These are phyloP conservation scores for Atta cephalotes DNA, from an alignment of 1,140 invertebrate genomes.

Conservation along the genomic window DNA sequence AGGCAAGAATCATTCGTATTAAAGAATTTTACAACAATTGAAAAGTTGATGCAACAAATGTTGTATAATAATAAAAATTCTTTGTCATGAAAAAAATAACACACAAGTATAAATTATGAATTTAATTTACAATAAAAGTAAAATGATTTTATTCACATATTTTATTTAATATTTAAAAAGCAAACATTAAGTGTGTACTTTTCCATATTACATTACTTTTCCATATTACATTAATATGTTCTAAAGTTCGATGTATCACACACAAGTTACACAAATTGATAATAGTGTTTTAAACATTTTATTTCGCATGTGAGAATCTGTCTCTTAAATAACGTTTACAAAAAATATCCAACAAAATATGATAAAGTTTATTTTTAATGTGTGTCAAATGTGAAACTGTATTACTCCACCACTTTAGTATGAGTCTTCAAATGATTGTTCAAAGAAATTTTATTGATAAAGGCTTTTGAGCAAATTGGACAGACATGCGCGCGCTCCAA, in stretches of 20 bases:
- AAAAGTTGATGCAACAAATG: too few species aligned
- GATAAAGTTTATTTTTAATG: too few species aligned
- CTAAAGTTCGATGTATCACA: neutral
- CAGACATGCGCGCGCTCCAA: slow-evolving; percentile 74
- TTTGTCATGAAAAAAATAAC: neutral
- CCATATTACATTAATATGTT: neutral
- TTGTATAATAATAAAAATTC: neutral
- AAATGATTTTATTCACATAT: neutral
- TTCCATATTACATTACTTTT: neutral
- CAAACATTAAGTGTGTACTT: neutral
- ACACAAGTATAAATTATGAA: neutral
- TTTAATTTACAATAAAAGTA: neutral
- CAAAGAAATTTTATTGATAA: slow-evolving; percentile 78
- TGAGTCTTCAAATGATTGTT: slow-evolving; percentile 79
- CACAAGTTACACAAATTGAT: neutral
- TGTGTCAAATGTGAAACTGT: too few species aligned
- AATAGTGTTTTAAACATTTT: neutral
- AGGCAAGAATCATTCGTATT: too few species aligned
- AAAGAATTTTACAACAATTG: too few species aligned
- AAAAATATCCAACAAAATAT: too few species aligned
- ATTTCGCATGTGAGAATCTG: neutral
- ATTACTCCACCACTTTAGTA: neutral
- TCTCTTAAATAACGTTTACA: too few species aligned
- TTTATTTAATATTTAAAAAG: neutral
- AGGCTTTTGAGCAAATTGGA: slow-evolving; percentile 77